Conservation (phyloP, 2,113 vertebrate genomes). For the Hippocampus zosterae region DNA sequence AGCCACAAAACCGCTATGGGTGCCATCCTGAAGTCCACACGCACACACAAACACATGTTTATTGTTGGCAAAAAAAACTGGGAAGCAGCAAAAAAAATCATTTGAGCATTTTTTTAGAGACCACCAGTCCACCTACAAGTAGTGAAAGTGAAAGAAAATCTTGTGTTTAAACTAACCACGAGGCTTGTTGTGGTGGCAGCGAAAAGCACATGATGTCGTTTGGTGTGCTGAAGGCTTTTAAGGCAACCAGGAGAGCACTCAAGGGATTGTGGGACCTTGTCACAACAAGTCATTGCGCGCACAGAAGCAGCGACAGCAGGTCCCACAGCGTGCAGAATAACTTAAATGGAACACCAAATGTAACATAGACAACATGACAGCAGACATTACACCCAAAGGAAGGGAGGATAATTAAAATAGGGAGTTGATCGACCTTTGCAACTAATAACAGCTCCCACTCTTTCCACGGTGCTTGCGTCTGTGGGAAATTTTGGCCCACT, state of each 20-base stretch:
- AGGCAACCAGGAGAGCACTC: constrained; percentile 16
- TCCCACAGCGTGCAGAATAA: neutral
- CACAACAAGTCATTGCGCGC: constrained; percentile 22
- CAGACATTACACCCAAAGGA: neutral
- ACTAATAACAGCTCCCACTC: neutral
- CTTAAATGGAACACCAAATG: neutral
- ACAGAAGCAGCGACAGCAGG: constrained; percentile 4
- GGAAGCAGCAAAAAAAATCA: neutral
- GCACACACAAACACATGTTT: neutral
- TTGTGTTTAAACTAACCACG: constrained; percentile 14
- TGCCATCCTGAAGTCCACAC: constrained; percentile 11
- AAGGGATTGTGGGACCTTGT: constrained; percentile 38
- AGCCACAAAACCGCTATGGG: neutral
- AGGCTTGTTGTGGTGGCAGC: constrained; percentile 27
- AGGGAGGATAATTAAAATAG: neutral
- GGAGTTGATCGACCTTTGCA: neutral
- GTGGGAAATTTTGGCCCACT: neutral
- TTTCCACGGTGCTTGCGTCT: neutral
- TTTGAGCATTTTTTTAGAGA: neutral
- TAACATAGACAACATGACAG: neutral
- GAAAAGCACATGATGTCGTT: constrained; percentile 30
- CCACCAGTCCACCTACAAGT: neutral
- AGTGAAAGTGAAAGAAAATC: neutral
- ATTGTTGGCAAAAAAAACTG: neutral
- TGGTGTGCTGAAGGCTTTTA: constrained; percentile 42